A percentile compares a stretch with the other conserved stretches of the same genome.
These are phyloP conservation scores for Apodemia mormo DNA, from an alignment of 2,888 invertebrate genomes.

Conservation along the genomic window DNA sequence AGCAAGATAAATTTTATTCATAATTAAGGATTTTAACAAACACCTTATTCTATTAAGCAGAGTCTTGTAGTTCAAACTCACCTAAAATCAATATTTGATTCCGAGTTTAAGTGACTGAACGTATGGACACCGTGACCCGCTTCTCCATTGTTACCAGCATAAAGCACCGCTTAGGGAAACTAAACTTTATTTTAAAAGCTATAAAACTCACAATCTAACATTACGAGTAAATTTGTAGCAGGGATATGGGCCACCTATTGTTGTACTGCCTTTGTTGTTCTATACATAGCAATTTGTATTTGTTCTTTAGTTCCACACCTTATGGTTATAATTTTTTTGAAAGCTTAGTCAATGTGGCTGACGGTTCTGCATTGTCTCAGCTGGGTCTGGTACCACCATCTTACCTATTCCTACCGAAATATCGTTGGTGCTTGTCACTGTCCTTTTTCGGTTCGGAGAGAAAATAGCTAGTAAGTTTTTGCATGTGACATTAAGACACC, in stretches of 20 bases:
- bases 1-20: neutral
- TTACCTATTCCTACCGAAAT: too few relatives aligned
- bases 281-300: slow-evolving; percentile 33
- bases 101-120: slow-evolving; percentile 40
- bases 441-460: too few relatives aligned
- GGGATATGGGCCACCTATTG: slow-evolving; percentile 41
- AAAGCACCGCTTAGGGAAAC: slow-evolving; percentile 21
- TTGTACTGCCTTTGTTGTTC: slow-evolving; percentile 39
- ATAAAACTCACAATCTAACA: slow-evolving; percentile 26
- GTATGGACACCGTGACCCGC: slow-evolving; percentile 52
- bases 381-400: too few relatives aligned
- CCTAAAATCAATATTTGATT: slow-evolving; percentile 42
- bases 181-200: slow-evolving; percentile 22
- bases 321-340: slow-evolving; percentile 25
- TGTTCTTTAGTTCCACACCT: slow-evolving; percentile 27
- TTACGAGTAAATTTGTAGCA: slow-evolving; percentile 12
- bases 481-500: too few relatives aligned
- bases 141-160: slow-evolving; percentile 39
- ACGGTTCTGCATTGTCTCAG: neutral
- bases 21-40: neutral
- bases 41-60: slow-evolving; percentile 4
- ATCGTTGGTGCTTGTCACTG: too few relatives aligned
- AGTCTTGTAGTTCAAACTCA: slow-evolving; percentile 17
- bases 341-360: slow-evolving; percentile 15
- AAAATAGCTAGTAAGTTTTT: too few relatives aligned